Evolutionary conservation across 2,113 vertebrate genomes (phyloP).

Genomic region (Paralichthys olivaceus): DNA sequence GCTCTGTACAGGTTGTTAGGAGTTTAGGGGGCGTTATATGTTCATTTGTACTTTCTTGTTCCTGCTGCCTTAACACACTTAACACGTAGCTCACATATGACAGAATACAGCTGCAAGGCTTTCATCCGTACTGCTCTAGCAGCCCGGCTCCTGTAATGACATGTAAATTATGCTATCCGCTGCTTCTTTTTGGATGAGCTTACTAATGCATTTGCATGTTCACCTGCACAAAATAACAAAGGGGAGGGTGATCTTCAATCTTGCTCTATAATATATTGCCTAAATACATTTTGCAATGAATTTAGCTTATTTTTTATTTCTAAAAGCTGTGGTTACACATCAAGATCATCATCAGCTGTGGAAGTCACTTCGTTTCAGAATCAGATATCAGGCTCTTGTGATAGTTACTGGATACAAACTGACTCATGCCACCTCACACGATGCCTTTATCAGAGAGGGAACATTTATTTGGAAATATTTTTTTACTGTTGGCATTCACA

Average conservation of each 20-base stretch:
- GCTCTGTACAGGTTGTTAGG: constrained; percentile 34
- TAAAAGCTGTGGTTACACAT: constrained; percentile 34
- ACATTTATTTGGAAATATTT: no score
- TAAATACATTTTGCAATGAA: constrained; percentile 20
- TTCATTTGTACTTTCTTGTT: constrained; percentile 68
- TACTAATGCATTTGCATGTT: constrained; percentile 58
- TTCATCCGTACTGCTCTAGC: constrained; percentile 69
- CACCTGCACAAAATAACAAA: constrained; percentile 55
- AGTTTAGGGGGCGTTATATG: constrained; percentile 52
- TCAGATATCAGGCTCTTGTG: constrained; percentile 17
- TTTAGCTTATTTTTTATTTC: constrained; percentile 17
- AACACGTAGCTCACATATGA: constrained; percentile 64
- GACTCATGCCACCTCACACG: constrained; percentile 7
- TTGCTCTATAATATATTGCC: constrained; percentile 15
- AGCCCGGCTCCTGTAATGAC: constrained; percentile 65
- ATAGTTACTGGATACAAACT: constrained; percentile 8
- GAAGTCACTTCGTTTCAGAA: no score
- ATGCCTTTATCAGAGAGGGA: not conserved
- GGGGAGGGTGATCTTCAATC: constrained; percentile 19
- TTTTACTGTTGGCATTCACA: not conserved
- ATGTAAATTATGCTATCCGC: constrained; percentile 71
- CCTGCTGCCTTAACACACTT: constrained; percentile 63
- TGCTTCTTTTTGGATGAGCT: constrained; percentile 44
- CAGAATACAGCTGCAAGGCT: constrained; percentile 70
- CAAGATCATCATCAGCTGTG: no score